Evolutionary conservation across 2,113 vertebrate genomes (phyloP), one percentile per base, ranked within the genome.

Genomic region (Alaudala cheleensis): DNA sequence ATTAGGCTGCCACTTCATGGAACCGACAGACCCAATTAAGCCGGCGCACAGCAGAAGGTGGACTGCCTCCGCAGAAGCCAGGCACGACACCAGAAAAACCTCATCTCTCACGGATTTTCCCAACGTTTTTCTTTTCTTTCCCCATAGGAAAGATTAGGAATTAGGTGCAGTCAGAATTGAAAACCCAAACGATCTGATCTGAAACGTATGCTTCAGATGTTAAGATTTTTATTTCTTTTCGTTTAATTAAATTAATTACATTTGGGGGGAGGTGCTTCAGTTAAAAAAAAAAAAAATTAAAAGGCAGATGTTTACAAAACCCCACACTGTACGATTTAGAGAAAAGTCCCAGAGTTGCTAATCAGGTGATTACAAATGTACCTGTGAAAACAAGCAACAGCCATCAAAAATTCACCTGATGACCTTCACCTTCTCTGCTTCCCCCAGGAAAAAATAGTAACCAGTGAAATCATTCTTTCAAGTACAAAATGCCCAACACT

Each of bases 381-480:
- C 13, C 44, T 71, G 56, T 40, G 39, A 88, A 90, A 94, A 88
- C 40, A 83, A 82, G 72, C 64, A 73, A 53, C 34, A 56, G 44
- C 39, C 64, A 86, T 61, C 90, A 93, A 78, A 93, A 78, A 78
- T 19, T 74, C 34, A 84, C 82, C 85, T 86, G 88, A 44, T 42
- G 60, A 86, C 80, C 82, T 93, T 88, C 65, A 78, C 47, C 44
- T 11, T 86, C 37, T 44, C 60, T 56, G 42, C 25, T 66, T 95
- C 60, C 67, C 51, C 21, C 23, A 51, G 21, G 26, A 60, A 87
- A 89, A 72, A 58, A 73, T 1, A 14, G 7, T 54, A 82, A 77
- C 9, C 14, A 71, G 85, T 13, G 6, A 78, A 91, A 93, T 76
- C 28, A 83, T 74, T 66, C 88, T 90, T 86, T 84, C 76, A 86